Evolutionary conservation across 2,888 invertebrate genomes (phyloP).

Genomic region (Zootermopsis nevadensis): DNA sequence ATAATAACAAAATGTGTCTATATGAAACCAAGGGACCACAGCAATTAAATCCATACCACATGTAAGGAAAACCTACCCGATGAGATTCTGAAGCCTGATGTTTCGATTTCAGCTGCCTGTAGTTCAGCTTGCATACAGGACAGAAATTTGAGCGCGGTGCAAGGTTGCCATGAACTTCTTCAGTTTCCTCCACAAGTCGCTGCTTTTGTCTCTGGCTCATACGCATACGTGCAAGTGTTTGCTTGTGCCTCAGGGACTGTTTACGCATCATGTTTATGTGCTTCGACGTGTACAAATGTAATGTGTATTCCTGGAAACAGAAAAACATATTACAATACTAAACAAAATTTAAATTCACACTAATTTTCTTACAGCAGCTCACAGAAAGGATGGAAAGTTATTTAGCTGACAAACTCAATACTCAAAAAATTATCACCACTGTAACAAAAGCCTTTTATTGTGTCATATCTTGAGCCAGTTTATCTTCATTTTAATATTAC

Average conservation of each 20-base stretch:
- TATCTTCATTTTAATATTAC: no score
- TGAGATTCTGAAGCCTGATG: constrained; percentile 85
- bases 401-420: no score
- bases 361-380: no score
- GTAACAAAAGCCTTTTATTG: no score
- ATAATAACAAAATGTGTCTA: background rate
- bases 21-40: background rate
- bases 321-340: background rate
- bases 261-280: constrained; percentile 80
- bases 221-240: constrained; percentile 80
- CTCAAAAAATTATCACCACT: no score
- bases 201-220: constrained; percentile 83
- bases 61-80: constrained; percentile 55
- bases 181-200: constrained; percentile 77
- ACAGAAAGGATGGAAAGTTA: no score
- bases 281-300: constrained; percentile 77
- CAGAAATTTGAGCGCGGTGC: constrained; percentile 76
- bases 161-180: constrained; percentile 69
- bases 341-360: no score
- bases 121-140: constrained; percentile 79
- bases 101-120: constrained; percentile 78
- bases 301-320: constrained; percentile 72
- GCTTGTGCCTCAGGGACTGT: constrained; percentile 79
- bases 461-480: no score
- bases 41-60: background rate